A percentile compares a stretch with the other conserved stretches of the same genome.
phyloP scores from a whole-genome alignment of 2,113 vertebrate species.

The Strix aluco region DNA sequence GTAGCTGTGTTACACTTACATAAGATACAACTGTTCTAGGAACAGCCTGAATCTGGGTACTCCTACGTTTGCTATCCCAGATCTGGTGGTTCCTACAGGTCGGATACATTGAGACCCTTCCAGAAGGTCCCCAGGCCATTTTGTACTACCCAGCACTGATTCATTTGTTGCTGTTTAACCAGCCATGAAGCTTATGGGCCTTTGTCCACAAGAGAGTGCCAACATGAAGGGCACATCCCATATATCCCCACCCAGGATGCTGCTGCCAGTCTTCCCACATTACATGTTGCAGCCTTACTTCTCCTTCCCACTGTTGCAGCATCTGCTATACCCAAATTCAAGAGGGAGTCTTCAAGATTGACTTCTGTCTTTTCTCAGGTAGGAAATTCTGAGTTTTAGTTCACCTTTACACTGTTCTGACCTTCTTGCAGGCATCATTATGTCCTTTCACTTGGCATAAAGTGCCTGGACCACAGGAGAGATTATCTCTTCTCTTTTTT shows the following conservation, averaged over 20 bases:
- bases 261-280: not conserved
- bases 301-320: not conserved
- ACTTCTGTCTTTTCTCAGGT: not conserved
- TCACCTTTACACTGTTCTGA: not conserved
- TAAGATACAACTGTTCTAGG: not conserved
- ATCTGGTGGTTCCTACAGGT: not conserved
- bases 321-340: not conserved
- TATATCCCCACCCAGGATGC: not conserved
- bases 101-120: not conserved
- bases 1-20: not conserved
- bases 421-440: not conserved
- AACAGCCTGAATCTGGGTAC: not conserved
- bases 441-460: not conserved
- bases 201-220: not conserved
- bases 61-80: not conserved
- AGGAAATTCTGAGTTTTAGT: not conserved
- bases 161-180: not conserved
- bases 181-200: not conserved
- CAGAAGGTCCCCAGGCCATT: not conserved
- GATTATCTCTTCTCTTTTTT: not conserved
- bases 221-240: not conserved
- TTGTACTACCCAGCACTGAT: not conserved
- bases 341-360: not conserved
- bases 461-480: not conserved
- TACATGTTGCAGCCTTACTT: not conserved